These are phyloP conservation scores for Mactromeris polynyma DNA, from an alignment of 2,888 invertebrate genomes.

Conservation along the genomic window DNA sequence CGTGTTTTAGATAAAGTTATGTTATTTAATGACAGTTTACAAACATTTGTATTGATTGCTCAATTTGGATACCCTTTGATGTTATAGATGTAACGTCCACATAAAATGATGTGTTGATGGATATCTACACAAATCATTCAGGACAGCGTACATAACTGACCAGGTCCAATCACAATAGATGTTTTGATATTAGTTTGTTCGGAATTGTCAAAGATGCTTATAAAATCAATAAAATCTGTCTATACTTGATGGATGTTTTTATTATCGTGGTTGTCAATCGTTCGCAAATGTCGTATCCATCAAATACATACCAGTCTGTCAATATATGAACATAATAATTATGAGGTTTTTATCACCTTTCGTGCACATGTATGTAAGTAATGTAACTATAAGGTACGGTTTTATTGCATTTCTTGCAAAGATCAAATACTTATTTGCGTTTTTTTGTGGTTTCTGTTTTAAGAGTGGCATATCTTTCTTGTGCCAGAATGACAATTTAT, in stretches of 20 bases:
- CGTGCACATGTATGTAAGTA: not conserved
- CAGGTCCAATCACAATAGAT: conserved; percentile 14
- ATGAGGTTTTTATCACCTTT: conserved; percentile 39
- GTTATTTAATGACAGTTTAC: not conserved
- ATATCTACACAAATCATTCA: conserved; percentile 50
- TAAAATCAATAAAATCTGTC: conserved; percentile 20
- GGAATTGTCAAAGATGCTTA: conserved; percentile 20
- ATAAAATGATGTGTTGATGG: conserved; percentile 31
- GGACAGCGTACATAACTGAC: conserved; percentile 49
- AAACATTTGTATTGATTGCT: not conserved
- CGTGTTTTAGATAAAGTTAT: not conserved
- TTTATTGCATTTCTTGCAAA: not conserved
- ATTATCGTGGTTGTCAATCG: conserved; percentile 43
- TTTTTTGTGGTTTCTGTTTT: not conserved
- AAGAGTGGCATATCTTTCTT: not conserved
- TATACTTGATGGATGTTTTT: conserved; percentile 25
- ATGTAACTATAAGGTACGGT: not conserved
- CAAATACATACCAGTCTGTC: conserved; percentile 47
- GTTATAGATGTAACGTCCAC: not conserved
- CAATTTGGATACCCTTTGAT: conserved; percentile 12
- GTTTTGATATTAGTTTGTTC: conserved; percentile 8
- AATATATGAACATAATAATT: conserved; percentile 41
- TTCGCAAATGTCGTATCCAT: conserved; percentile 36
- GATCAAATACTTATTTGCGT: not conserved
- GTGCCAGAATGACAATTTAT: not conserved